Base-by-base conservation (phyloP, 1,140 invertebrate genomes). In the Drosophila sp. region DNA sequence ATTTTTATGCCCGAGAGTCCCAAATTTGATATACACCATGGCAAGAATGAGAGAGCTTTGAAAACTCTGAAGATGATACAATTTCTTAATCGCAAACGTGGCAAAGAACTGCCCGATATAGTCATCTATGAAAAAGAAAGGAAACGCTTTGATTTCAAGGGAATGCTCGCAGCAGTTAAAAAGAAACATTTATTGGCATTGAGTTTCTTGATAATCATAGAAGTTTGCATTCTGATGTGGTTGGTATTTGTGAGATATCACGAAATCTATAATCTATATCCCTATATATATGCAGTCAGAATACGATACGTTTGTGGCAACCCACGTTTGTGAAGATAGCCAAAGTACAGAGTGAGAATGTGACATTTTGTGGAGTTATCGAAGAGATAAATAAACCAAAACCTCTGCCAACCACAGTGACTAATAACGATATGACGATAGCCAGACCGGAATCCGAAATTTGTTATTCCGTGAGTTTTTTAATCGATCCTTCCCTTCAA, bases 1-100 rank as follows among this genome's bases (percentile, higher is more conserved):
- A 4, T 4, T 29, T 65, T 65, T 56, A n/a, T 65, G 33, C 63
- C 63, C 17, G 63, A 65, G 10, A 65, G 63, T 35, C 63, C 47
- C 1, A 54, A 35, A 35, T 65, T 65, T 29, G 63, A 65, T 55
- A 32, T 55, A 17, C 30, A 32, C 27, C 29, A 33, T 35, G 63
- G 63, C 10, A 65, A 65, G 23, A 30, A 32, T 1, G 11, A 23
- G 3, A 27, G 61, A 4, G 44, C 63, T 1, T 8, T n/a, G 0
- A 25, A 40, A 0, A 17, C 63, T 10, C 27, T 54, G 2, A 10
- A 25, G 1, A 65, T 3, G 1, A 54, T 65, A 32, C 44, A 23
- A 25, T 11, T 8, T 5, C 4, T 60, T 7, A 57, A 57, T 57
- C 30, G 55, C 4, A 50, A 17, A 27, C 23, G 23, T 1, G 23